Base-by-base conservation (phyloP, 2,113 vertebrate species). In the Dissostichus mawsoni region DNA sequence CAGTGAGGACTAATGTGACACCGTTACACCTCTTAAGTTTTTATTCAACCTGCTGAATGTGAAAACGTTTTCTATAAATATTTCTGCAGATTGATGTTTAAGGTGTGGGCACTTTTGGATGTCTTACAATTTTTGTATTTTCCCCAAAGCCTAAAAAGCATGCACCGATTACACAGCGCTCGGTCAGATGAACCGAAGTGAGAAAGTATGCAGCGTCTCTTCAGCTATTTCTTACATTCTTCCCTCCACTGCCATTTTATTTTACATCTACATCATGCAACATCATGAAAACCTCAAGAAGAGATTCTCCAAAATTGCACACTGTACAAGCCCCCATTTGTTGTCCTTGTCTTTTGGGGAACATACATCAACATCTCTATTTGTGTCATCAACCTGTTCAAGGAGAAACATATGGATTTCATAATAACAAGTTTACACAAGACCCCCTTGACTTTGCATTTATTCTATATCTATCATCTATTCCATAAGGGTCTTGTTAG, bases 1-100 rank as follows among this genome's bases (percentile, higher is more conserved):
- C 63, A 11, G 8, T 29, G 16, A 80, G 50, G 73, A 20, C 56
- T 55, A 73, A 83, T 52, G 70, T 76, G 79, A 82, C 82, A 47
- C 14, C 0, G 57, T 74, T 64, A 76, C 58, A 36, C 56, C 36
- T 48, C 29, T 7, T 14, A 61, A 36, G 20, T 36, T 50, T 66
- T 17, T 41, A 11, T 69, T 69, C n/a, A 52, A 61, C 10, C 33
- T 8, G n/a, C 36, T 57, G 44, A 29, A n/a, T 70, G n/a, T 63
- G 2, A 55, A 77, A 53, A 45, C 5, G 13, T 29, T 13, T 13
- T 8, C 16, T 5, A 1, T 8, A 10, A 12, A 48, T 41, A 7
- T 13, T 23, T 52, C 8, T 53, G 13, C n/a, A 44, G 29, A n/a
- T 7, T 20, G 5, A 20, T 41, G 47, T 53, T 25, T 20, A 29